Base-by-base conservation (phyloP, 2,797 vertebrate species). In the Onychomys arenicola region DNA sequence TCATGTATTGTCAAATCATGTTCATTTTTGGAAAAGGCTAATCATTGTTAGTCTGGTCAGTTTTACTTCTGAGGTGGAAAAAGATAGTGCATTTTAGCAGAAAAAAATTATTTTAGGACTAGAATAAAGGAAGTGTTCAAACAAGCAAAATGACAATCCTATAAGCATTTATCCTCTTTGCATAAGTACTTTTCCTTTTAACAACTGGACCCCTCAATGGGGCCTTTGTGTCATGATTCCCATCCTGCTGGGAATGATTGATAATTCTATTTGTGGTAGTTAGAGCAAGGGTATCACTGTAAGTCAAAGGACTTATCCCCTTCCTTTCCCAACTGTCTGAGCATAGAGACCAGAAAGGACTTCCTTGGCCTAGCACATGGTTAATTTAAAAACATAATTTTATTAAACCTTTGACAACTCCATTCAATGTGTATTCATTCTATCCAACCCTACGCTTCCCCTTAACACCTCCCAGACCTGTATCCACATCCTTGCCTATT, bases 171-270 rank as follows among this genome's bases (percentile, higher is more conserved):
- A 87, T 96, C 63, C 34, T 96, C 55, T 92, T 75, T 85, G n/a
- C 25, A 96, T 95, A 94, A 84, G 76, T 93, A 94, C 89, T 61
- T 76, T 96, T 97, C 89, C 83, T 94, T 95, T 96, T n/a, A 81
- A 75, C 37, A 96, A 89, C 43, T 59, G 71, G 75, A 34, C 46
- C 67, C 96, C 88, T 94, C 87, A 94, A 95, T 91, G 63, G 85
- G 13, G 73, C 32, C 43, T 93, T 92, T 84, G 95, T 82, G 40
- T 88, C 75, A 29, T 92, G 96, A 96, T 94, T 96, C 94, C 65
- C 61, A 92, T 25, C 83, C 75, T 94, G 10, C 85, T 93, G 96
- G 92, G 27, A 85, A 83, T 83, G 37, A 71, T 40, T 90, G 89
- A 97, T 97, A 97, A 93, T 63, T 95, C 76, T 90, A 34, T 87